Percentiles rank a stretch among this genome's conserved stretches.
phyloP scores from a whole-genome alignment of 2,888 invertebrate genomes.

The Portevinia maculata region DNA sequence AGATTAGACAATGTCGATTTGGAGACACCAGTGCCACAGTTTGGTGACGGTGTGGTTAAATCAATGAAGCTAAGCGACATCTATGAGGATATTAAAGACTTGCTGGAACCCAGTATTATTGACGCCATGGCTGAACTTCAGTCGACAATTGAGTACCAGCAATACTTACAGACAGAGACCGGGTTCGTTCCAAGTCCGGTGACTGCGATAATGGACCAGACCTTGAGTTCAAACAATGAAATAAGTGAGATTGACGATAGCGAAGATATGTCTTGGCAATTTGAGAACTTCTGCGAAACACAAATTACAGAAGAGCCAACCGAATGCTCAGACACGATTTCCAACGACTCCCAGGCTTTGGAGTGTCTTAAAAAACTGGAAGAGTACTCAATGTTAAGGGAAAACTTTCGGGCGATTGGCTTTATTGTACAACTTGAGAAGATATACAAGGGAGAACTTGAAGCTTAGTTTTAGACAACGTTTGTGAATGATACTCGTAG shows the following conservation, averaged over 20 bases:
- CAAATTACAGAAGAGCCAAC: constrained; percentile 9
- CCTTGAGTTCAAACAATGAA: constrained; percentile 40
- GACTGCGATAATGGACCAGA: constrained; percentile 14
- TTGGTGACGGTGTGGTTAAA: not conserved
- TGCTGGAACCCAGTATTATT: constrained; percentile 7
- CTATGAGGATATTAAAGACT: constrained; percentile 48
- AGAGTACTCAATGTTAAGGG: constrained; percentile 80
- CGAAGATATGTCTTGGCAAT: constrained; percentile 10
- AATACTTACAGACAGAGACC: not conserved
- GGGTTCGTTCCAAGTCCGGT: not conserved
- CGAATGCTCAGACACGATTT: constrained; percentile 72
- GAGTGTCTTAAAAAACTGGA: constrained; percentile 79
- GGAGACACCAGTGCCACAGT: not conserved
- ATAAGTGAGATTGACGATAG: constrained; percentile 17
- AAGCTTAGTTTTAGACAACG: too few relatives aligned
- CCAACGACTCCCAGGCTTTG: constrained; percentile 76
- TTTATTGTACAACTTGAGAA: constrained; percentile 79
- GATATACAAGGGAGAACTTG: constrained; percentile 76
- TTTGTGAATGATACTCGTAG: too few relatives aligned
- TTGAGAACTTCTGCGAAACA: constrained; percentile 30
- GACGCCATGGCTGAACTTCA: not conserved
- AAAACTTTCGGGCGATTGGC: constrained; percentile 81
- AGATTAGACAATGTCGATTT: constrained; percentile 27
- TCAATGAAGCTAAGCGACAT: constrained; percentile 50
- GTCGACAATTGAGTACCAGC: constrained; percentile 3